Conservation (phyloP, 2,797 vertebrate genomes). For the Leucoraja ocellata region DNA sequence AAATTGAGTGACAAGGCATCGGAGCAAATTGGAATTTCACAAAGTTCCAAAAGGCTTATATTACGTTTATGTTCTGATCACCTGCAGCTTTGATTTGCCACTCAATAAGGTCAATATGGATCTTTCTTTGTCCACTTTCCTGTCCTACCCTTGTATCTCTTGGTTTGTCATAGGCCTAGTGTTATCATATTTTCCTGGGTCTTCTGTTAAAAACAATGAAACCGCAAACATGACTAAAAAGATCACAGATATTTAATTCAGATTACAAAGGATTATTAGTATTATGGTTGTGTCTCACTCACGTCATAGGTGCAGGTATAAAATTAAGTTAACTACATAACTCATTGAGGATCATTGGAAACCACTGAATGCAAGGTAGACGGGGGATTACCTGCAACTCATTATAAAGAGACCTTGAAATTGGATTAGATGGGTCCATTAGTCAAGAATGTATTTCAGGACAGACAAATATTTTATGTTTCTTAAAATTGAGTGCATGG, state of each 20-base stretch:
- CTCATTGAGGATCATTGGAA: not conserved
- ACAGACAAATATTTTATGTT: not conserved
- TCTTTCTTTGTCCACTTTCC: too few species aligned
- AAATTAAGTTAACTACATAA: not conserved
- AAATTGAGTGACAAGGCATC: too few species aligned
- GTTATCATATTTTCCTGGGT: too few species aligned
- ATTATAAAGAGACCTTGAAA: not conserved
- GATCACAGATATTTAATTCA: not conserved
- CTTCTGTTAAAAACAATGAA: not conserved
- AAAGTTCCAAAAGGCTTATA: too few species aligned
- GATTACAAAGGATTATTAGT: not conserved
- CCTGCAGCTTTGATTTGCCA: too few species aligned
- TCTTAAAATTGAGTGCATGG: not conserved
- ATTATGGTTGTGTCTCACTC: not conserved
- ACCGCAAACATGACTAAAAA: not conserved
- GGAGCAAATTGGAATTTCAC: too few species aligned
- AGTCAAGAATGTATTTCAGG: not conserved
- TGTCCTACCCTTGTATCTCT: too few species aligned
- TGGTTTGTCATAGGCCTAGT: too few species aligned
- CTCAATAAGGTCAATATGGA: too few species aligned
- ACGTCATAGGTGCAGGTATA: not conserved
- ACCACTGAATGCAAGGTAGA: not conserved
- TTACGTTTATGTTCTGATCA: too few species aligned
- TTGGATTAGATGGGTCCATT: not conserved
- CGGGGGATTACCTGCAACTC: not conserved